phyloP scores from a whole-genome alignment of 2,113 vertebrate species.

The Rhodinocichla rosea region DNA sequence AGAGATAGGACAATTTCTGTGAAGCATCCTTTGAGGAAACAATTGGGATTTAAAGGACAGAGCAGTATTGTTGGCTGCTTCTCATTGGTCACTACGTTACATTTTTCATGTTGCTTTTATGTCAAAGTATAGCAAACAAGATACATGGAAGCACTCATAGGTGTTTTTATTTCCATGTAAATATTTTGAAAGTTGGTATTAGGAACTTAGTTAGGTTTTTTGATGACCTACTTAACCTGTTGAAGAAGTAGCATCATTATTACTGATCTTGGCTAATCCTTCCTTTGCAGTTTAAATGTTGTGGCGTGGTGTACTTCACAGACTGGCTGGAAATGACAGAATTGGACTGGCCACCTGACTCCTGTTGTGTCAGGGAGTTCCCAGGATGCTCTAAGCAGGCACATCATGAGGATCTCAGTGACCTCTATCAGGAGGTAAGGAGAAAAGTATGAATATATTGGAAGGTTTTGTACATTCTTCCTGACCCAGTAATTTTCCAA shows the following conservation, averaged over 20 bases:
- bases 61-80: not conserved
- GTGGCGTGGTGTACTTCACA: slow-evolving; percentile 97
- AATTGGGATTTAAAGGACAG: not conserved
- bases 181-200: not conserved
- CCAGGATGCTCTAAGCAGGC: slow-evolving; percentile 93
- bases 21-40: not conserved
- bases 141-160: not conserved
- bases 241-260: not conserved
- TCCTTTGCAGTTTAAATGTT: slow-evolving; percentile 91
- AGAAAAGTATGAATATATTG: not conserved
- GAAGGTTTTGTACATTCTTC: not conserved
- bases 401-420: slow-evolving; percentile 90
- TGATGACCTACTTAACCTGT: not conserved
- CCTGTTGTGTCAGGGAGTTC: slow-evolving; percentile 93
- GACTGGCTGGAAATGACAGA: slow-evolving; percentile 99
- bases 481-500: not conserved
- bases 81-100: not conserved
- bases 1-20: not conserved
- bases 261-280: slow-evolving; percentile 33
- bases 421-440: slow-evolving; percentile 95
- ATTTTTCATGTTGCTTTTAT: not conserved
- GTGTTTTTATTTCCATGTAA: not conserved
- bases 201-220: not conserved
- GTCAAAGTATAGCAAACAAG: not conserved
- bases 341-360: slow-evolving; percentile 98